phyloP scores from a whole-genome alignment of 2,888 invertebrate genomes.

The Aphodius granarius region DNA sequence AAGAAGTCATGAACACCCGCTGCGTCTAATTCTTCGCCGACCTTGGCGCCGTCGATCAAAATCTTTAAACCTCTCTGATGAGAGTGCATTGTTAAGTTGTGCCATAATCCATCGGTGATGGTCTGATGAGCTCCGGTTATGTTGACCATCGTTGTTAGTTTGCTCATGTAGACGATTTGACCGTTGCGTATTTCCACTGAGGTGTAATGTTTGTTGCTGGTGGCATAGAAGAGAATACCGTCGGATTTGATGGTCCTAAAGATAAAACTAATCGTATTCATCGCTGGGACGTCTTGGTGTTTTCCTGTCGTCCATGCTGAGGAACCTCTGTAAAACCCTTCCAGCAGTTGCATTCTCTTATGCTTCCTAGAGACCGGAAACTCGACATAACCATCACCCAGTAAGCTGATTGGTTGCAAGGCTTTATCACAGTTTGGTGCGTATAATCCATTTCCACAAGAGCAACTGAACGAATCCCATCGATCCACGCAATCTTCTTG shows the following conservation, averaged over 20 bases:
- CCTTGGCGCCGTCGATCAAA: slow-evolving; percentile 68
- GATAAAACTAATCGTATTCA: slow-evolving; percentile 71
- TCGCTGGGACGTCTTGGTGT: slow-evolving; percentile 40
- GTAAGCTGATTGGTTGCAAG: slow-evolving; percentile 77
- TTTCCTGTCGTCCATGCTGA: slow-evolving; percentile 62
- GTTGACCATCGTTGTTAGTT: slow-evolving; percentile 76
- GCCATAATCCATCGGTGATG: slow-evolving; percentile 85
- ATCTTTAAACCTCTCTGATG: slow-evolving; percentile 71
- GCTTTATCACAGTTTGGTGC: slow-evolving; percentile 81
- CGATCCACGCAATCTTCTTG: slow-evolving; percentile 78
- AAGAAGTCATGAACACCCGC: slow-evolving; percentile 89
- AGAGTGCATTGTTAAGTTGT: slow-evolving; percentile 78
- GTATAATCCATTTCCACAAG: slow-evolving; percentile 68
- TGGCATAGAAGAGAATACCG: slow-evolving; percentile 84
- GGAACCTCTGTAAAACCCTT: slow-evolving; percentile 70
- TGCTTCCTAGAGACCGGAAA: slow-evolving; percentile 82
- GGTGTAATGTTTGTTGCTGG: slow-evolving; percentile 86
- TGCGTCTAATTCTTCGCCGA: slow-evolving; percentile 84
- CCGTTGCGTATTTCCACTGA: slow-evolving; percentile 77
- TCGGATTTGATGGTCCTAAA: slow-evolving; percentile 79
- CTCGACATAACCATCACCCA: slow-evolving; percentile 76
- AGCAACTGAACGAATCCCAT: slow-evolving; percentile 77
- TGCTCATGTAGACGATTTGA: slow-evolving; percentile 77
- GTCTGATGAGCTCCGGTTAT: slow-evolving; percentile 72
- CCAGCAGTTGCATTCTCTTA: slow-evolving; percentile 82